Evolutionary conservation across 2,797 vertebrate species (phyloP).

Genomic region (Loriculus beryllinus): DNA sequence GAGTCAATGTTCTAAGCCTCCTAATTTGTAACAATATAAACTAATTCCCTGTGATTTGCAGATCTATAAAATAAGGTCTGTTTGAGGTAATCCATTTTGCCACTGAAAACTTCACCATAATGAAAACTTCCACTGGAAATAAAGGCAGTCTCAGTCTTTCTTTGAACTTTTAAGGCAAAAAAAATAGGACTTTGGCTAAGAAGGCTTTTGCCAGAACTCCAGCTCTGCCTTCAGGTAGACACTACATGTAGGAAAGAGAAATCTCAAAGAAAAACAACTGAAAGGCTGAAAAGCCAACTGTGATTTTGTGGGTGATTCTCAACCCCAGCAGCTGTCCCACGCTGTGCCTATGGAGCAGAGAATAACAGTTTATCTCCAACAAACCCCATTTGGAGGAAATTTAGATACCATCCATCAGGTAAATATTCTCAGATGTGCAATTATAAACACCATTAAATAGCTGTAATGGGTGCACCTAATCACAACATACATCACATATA

Average conservation of each 20-base stretch:
- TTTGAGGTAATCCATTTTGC: neutral
- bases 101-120: neutral
- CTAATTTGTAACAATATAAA: neutral
- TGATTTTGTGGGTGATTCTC: neutral
- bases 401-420: neutral
- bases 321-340: neutral
- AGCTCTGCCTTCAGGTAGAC: neutral
- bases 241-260: neutral
- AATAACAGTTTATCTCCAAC: neutral
- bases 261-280: neutral
- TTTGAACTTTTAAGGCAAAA: neutral
- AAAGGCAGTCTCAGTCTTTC: neutral
- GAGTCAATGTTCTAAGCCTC: neutral
- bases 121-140: neutral
- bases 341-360: neutral
- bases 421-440: constrained; percentile 15
- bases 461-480: neutral
- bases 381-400: neutral
- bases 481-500: neutral
- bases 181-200: neutral
- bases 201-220: neutral
- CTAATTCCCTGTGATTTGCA: neutral
- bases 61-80: neutral
- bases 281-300: neutral
- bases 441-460: neutral